phyloP scores from a whole-genome alignment of 2,888 invertebrate genomes.

The Pemphredon lugubris region DNA sequence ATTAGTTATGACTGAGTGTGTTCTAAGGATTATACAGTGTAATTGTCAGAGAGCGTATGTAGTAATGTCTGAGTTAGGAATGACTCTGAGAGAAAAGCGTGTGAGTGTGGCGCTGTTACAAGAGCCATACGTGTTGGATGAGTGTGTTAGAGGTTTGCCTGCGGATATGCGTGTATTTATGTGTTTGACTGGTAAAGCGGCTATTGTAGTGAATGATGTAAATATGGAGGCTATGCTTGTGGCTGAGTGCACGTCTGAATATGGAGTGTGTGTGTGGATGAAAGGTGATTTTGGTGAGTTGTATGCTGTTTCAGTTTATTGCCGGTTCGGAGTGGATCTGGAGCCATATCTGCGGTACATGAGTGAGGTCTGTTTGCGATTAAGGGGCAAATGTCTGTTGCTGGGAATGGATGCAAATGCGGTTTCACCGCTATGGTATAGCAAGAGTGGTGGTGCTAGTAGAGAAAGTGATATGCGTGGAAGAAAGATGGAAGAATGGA shows the following conservation, averaged over 20 bases:
- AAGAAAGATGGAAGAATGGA: not conserved
- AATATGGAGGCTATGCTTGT: slow-evolving; percentile 21
- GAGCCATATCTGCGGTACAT: slow-evolving; percentile 17
- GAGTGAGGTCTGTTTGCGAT: not conserved
- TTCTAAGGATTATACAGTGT: not conserved
- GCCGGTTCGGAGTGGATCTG: slow-evolving; percentile 12
- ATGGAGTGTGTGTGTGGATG: slow-evolving; percentile 44
- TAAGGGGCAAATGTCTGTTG: slow-evolving; percentile 9
- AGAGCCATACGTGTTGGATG: slow-evolving; percentile 11
- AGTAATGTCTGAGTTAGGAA: slow-evolving; percentile 10
- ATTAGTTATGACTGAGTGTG: not conserved
- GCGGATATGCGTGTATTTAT: not conserved
- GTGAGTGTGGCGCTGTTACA: slow-evolving; percentile 12
- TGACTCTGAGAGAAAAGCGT: not conserved
- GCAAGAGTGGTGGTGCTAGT: not conserved
- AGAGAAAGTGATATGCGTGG: slow-evolving; percentile 15
- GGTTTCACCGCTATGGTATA: slow-evolving; percentile 51
- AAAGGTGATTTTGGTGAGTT: slow-evolving; percentile 36
- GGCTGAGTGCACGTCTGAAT: slow-evolving; percentile 8
- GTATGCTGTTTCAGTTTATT: slow-evolving; percentile 52
- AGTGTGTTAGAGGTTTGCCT: not conserved
- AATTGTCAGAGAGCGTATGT: slow-evolving; percentile 22
- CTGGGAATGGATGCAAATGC: slow-evolving; percentile 62
- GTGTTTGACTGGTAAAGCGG: slow-evolving; percentile 6
- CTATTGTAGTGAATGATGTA: slow-evolving; percentile 28